phyloP scores from a whole-genome alignment of 2,113 vertebrate species.

The Cyanocitta stelleri region DNA sequence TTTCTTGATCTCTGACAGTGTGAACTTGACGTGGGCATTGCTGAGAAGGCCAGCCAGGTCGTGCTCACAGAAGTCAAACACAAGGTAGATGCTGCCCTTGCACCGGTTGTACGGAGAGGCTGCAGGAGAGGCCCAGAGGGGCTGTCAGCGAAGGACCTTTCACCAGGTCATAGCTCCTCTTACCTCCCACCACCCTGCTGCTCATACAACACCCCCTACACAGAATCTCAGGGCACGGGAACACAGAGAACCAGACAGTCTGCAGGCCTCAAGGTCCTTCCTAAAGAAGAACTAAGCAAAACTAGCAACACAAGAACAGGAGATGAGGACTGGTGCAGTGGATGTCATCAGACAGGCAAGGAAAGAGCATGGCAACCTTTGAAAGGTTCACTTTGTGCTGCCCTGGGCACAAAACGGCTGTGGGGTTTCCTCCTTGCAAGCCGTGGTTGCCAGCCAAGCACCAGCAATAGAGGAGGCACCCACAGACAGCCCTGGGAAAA shows the following conservation, averaged over 20 bases:
- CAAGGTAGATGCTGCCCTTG: slow-evolving; percentile 97
- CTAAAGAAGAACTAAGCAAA: background rate
- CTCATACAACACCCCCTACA: background rate
- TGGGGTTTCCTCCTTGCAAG: background rate
- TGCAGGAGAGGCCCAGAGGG: slow-evolving; percentile 30
- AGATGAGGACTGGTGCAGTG: background rate
- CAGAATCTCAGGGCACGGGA: background rate
- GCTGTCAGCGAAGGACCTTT: background rate
- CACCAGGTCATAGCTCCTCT: background rate
- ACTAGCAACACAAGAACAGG: background rate
- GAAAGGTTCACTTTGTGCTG: background rate
- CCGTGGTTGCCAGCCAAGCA: background rate
- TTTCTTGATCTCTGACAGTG: slow-evolving; percentile 94
- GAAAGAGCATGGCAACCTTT: background rate
- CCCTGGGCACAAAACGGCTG: fast-evolving
- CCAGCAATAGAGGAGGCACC: background rate
- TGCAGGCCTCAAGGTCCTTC: background rate
- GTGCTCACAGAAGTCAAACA: slow-evolving; percentile 98
- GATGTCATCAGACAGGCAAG: background rate
- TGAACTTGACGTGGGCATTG: slow-evolving; percentile 95
- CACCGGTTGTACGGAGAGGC: slow-evolving; percentile 95
- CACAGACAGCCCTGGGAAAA: background rate
- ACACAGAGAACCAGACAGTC: background rate
- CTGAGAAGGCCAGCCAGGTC: slow-evolving; percentile 95
- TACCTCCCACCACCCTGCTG: background rate